Conservation (phyloP, 2,797 vertebrate genomes). For the Phoxinus dragarum region DNA sequence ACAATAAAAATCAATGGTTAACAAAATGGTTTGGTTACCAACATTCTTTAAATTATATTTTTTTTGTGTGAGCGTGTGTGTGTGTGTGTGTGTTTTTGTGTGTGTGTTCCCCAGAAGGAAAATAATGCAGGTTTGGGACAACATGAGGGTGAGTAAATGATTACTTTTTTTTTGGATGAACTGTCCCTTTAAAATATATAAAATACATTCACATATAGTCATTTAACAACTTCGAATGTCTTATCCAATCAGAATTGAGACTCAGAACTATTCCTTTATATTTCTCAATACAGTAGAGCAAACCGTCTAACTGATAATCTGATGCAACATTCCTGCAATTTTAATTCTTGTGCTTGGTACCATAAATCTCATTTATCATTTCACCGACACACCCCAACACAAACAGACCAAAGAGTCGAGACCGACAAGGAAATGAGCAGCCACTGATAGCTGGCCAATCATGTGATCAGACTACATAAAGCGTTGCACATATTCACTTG, state of each 20-base stretch:
- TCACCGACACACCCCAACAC: conserved; percentile 37
- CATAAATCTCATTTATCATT: conserved; percentile 29
- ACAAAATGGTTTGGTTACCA: neutral
- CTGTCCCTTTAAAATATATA: neutral
- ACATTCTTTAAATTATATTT: neutral
- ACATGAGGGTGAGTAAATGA: neutral
- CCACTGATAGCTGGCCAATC: conserved; percentile 30
- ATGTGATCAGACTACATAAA: conserved; percentile 46
- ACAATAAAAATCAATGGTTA: neutral
- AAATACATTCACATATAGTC: neutral
- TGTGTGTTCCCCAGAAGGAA: neutral
- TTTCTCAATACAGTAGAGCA: conserved; percentile 17
- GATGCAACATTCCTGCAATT: conserved; percentile 25
- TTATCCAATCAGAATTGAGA: neutral
- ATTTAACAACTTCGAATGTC: neutral
- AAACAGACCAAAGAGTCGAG: conserved; percentile 35
- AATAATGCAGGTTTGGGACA: neutral
- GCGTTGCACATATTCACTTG: conserved; percentile 61
- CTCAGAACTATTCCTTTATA: neutral
- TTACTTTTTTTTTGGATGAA: neutral
- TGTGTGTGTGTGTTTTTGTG: neutral
- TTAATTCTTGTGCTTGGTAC: neutral
- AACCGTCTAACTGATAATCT: neutral
- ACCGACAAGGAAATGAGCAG: conserved; percentile 27
- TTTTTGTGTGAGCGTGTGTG: too few species aligned